Percentiles rank a stretch among this genome's conserved stretches.
phyloP scores from a whole-genome alignment of 1,140 invertebrate genomes.

The Drosophila triauraria region DNA sequence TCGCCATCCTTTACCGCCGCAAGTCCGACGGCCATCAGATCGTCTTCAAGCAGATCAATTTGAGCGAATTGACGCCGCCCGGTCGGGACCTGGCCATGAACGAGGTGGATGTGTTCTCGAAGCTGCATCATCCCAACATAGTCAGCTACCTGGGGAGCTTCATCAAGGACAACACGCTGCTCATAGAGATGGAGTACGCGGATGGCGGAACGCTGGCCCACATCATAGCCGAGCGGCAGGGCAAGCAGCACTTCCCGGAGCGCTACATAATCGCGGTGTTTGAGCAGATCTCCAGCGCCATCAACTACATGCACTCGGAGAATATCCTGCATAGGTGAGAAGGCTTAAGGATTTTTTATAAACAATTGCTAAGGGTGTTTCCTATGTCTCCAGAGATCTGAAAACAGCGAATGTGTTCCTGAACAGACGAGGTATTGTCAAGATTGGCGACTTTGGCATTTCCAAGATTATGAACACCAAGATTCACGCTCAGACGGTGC shows the following conservation, averaged over 20 bases:
- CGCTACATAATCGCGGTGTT: conserved; percentile 89
- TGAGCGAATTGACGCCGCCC: conserved; percentile 89
- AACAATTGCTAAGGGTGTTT: not conserved
- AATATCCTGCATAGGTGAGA: conserved; percentile 90
- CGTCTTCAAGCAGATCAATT: conserved; percentile 92
- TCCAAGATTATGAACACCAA: conserved; percentile 91
- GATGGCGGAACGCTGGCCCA: conserved; percentile 91
- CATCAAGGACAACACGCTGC: conserved; percentile 90
- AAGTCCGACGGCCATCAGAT: conserved; percentile 89
- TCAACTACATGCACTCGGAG: conserved; percentile 90
- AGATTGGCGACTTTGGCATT: conserved; percentile 93
- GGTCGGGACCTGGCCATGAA: conserved; percentile 91
- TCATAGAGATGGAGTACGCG: conserved; percentile 94
- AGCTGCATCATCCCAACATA: conserved; percentile 91
- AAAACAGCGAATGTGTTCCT: conserved; percentile 93
- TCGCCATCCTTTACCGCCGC: conserved; percentile 90
- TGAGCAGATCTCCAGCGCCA: conserved; percentile 89
- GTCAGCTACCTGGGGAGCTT: conserved; percentile 92
- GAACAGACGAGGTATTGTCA: conserved; percentile 88
- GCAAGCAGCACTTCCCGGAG: conserved; percentile 86
- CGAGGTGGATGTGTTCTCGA: conserved; percentile 90
- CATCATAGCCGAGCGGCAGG: conserved; percentile 86
- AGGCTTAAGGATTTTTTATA: not conserved
- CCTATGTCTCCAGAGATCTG: conserved; percentile 87
- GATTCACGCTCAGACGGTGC: conserved; percentile 90